Evolutionary conservation across 2,113 vertebrate species (phyloP).

Genomic region (Oreochromis tanganicae): DNA sequence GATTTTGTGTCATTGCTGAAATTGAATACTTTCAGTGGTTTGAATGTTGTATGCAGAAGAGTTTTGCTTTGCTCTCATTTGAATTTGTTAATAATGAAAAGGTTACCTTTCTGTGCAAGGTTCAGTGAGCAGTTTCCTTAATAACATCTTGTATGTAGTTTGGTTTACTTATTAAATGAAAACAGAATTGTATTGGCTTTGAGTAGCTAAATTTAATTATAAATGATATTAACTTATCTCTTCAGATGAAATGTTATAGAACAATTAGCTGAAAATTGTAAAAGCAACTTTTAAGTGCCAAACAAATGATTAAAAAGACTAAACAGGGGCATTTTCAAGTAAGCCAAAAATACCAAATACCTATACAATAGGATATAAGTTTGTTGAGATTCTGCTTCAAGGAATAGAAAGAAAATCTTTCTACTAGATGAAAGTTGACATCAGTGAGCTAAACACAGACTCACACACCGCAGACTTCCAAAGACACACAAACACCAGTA

Average conservation of each 20-base stretch:
- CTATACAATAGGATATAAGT: neutral
- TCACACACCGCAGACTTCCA: neutral
- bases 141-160: neutral
- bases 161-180: neutral
- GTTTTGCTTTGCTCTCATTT: neutral
- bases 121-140: neutral
- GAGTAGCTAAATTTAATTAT: neutral
- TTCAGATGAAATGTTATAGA: neutral
- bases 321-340: neutral
- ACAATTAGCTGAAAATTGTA: neutral
- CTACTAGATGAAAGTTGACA: conserved; percentile 27
- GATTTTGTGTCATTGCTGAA: neutral
- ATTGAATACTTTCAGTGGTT: neutral
- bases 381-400: conserved; percentile 10
- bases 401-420: neutral
- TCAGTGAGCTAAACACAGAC: neutral
- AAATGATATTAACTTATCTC: neutral
- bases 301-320: neutral
- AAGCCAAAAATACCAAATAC: conserved; percentile 1
- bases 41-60: neutral
- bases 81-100: neutral
- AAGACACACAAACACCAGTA: neutral
- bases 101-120: neutral
- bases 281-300: neutral
- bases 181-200: neutral